Conservation (phyloP, 1,140 invertebrate species). For the Mylabris phalerata region DNA sequence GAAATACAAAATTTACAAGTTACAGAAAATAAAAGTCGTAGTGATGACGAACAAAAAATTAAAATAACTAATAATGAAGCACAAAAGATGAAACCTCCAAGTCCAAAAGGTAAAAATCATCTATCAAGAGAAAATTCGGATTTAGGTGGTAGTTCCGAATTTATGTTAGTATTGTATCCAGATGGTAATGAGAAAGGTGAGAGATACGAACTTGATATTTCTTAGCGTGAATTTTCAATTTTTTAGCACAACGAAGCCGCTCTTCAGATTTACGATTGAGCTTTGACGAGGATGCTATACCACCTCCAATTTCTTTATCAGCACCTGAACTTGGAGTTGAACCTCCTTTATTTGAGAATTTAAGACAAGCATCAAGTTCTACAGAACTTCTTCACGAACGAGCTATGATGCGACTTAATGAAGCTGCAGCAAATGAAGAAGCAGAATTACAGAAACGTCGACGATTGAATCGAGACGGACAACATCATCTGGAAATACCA, state of each 20-base stretch:
- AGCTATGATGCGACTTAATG: slow-evolving; percentile 70
- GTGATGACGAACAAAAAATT: neutral
- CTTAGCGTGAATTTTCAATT: slow-evolving; percentile 1
- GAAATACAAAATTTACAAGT: neutral
- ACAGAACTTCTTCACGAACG: slow-evolving; percentile 72
- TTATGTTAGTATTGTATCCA: slow-evolving; percentile 72
- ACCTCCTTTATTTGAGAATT: slow-evolving; percentile 46
- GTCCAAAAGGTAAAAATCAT: slow-evolving; percentile 19
- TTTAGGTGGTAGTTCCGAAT: slow-evolving; percentile 60
- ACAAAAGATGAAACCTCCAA: slow-evolving; percentile 42
- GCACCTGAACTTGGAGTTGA: slow-evolving; percentile 63
- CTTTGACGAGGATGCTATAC: slow-evolving; percentile 32
- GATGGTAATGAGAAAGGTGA: slow-evolving; percentile 50
- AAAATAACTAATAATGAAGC: slow-evolving; percentile 49
- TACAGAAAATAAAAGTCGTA: neutral
- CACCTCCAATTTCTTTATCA: slow-evolving; percentile 71
- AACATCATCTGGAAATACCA: slow-evolving; percentile 29
- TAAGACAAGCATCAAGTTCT: slow-evolving; percentile 69
- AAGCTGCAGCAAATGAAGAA: slow-evolving; percentile 65
- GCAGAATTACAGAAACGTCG: slow-evolving; percentile 44
- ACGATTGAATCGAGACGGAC: slow-evolving; percentile 14
- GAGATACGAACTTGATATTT: slow-evolving; percentile 12
- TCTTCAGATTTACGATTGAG: slow-evolving; percentile 14
- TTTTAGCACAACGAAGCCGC: slow-evolving; percentile 19
- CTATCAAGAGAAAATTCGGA: slow-evolving; percentile 24